Evolutionary conservation across 2,888 invertebrate species (phyloP), one percentile per base, ranked within the genome.

Genomic region (Drosophila yooni): DNA sequence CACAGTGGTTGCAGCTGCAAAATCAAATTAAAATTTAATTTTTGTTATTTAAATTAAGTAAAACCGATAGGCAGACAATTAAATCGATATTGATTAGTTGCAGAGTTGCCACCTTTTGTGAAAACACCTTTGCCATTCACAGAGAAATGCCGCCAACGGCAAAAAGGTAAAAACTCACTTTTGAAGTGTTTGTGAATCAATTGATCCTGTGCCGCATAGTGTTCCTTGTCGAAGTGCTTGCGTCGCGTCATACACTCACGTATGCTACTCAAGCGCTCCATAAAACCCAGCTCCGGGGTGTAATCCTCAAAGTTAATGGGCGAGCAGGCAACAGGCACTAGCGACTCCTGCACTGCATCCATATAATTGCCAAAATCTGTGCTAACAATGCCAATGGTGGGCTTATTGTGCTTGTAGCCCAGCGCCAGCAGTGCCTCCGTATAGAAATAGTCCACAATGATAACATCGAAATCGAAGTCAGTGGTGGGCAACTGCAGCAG

Each of bases 251-350:
- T 67, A 18, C 92, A 91, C 1, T 90, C 73, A 2, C 94, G 93
- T 0, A 94, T 92, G 79, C 95, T 95, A 27, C 93, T 91, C 8
- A 95, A 68, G 76, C 95, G 91, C 59, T 93, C 92, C 74, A 91
- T 91, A 78, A 95, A 95, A 33, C 93, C 94, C 81, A 94, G 92
- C 88, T 64, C 56, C 0, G 63, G 11, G 0, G 74, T 48, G 54
- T 91, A 93, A 1, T 83, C 81, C 25, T 93, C 85, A 62, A 93
- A 93, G 59, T 93, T 88, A 46, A 94, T 93, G 5, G 94, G 94
- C 10, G 94, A 92, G 71, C 94, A 94, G 1, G 94, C 94, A 29
- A 92, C 91, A 3, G 94, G 94, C 40, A 93, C 90, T 13, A 94
- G 92, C 48, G 93, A 92, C 13, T 94, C 94, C 71, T 94, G 92